Base-by-base conservation (phyloP, 2,888 invertebrate species). In the Melanotus villosus region DNA sequence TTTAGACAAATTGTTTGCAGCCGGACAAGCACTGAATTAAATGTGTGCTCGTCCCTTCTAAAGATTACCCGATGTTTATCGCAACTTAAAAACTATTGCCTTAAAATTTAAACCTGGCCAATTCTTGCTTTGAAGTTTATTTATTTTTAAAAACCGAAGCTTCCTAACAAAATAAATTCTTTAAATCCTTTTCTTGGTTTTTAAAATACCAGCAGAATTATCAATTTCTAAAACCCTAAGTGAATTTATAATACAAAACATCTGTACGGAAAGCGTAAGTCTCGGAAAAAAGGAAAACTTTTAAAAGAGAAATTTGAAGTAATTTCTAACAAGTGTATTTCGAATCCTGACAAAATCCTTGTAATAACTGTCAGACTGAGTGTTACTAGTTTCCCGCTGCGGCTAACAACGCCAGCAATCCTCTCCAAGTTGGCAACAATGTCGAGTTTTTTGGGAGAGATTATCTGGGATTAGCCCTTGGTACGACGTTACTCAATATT, bases 401-500 rank as follows among this genome's bases (percentile, higher is more conserved):
- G 70, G 63, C 60, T 52, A 74, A 76, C 77, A 76, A 75, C 75
- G 75, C 73, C 72, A 32, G 59, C 74, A 75, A 77, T 76, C 77
- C 75, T 68, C 72, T 71, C 68, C 68, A 71, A 74, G 70, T 74
- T 74, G 73, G 70, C 75, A 75, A 76, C 72, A 75, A 68, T 70
- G 63, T 67, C 65, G 68, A 66, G 62, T 75, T 76, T 73, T 73
- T 75, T 47, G 19, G 45, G 64, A 63, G 71, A 66, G 77, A 77
- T 79, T 78, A 79, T 75, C 77, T 65, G 47, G 75, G 77, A 76
- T 78, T 79, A 77, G 74, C 72, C 74, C 73, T 75, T 73, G 68
- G 76, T 76, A 78, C 77, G 75, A 73, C 75, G 77, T 78, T 76
- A 77, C 75, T 77, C 78, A 77, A 78, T 78, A 78, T 75, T 70